These are phyloP conservation scores for Chlorops oryzae DNA, from an alignment of 1,140 invertebrate genomes.

Conservation along the genomic window DNA sequence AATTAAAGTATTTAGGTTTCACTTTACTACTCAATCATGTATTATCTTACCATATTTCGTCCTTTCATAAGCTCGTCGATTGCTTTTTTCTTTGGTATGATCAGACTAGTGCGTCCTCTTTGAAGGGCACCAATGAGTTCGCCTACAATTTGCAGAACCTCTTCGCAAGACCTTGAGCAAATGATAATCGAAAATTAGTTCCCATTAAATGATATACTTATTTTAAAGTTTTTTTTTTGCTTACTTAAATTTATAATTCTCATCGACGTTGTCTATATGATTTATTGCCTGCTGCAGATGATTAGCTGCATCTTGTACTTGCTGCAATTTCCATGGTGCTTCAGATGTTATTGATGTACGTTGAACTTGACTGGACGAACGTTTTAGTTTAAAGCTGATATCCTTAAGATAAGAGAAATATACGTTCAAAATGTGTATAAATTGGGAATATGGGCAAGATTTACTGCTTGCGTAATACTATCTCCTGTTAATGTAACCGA, in stretches of 20 bases:
- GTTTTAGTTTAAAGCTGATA: slow-evolving; percentile 75
- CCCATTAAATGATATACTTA: too few species aligned
- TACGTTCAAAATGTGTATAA: neutral
- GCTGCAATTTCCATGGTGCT: slow-evolving; percentile 82
- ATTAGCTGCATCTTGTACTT: slow-evolving; percentile 86
- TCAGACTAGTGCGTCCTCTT: slow-evolving; percentile 74
- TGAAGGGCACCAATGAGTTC: slow-evolving; percentile 76
- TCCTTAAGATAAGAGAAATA: slow-evolving; percentile 53
- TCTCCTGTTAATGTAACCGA: slow-evolving; percentile 79
- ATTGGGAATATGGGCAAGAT: slow-evolving; percentile 19
- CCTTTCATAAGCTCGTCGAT: slow-evolving; percentile 88
- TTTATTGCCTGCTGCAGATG: slow-evolving; percentile 79
- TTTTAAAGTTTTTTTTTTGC: slow-evolving; percentile 3
- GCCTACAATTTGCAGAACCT: slow-evolving; percentile 75
- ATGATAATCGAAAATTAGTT: too few species aligned
- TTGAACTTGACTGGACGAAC: slow-evolving; percentile 70
- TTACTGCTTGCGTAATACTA: slow-evolving; percentile 81
- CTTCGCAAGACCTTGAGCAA: slow-evolving; percentile 69
- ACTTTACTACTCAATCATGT: neutral
- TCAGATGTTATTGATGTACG: slow-evolving; percentile 74
- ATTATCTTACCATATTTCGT: slow-evolving; percentile 73
- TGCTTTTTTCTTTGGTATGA: slow-evolving; percentile 83
- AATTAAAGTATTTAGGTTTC: neutral
- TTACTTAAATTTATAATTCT: slow-evolving; percentile 68
- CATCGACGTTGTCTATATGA: slow-evolving; percentile 75